A percentile compares a stretch with the other conserved stretches of the same genome.
phyloP scores from a whole-genome alignment of 2,797 vertebrate species.

The Cyprinodon diabolis region DNA sequence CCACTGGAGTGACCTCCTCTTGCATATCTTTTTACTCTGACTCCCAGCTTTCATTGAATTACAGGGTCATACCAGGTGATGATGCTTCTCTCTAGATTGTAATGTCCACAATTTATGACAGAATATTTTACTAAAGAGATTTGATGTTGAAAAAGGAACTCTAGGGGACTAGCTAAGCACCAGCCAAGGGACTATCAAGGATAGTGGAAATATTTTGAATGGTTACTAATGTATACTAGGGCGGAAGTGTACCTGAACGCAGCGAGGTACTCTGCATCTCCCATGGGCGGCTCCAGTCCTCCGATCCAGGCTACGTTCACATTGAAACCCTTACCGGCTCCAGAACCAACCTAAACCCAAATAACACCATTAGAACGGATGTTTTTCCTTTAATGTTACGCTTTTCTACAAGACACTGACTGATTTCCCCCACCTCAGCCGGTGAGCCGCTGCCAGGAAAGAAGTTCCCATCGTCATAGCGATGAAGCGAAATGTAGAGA shows the following conservation, averaged over 20 bases:
- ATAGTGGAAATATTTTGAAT: no score
- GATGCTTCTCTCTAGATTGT: no score
- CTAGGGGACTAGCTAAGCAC: no score
- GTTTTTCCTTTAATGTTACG: neutral
- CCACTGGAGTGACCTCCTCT: no score
- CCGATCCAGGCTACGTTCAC: slow-evolving; percentile 95
- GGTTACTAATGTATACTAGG: neutral
- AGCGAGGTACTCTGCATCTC: slow-evolving; percentile 93
- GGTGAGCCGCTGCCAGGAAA: slow-evolving; percentile 94
- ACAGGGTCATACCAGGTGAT: no score
- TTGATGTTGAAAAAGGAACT: no score
- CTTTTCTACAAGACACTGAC: neutral
- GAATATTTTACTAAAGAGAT: no score
- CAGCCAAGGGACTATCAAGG: no score
- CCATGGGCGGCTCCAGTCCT: slow-evolving; percentile 96
- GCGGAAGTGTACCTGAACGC: slow-evolving; percentile 88
- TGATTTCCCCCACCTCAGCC: slow-evolving; percentile 81
- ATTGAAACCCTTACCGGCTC: slow-evolving; percentile 90
- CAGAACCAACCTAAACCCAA: slow-evolving; percentile 87
- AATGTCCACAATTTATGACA: no score
- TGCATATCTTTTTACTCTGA: no score
- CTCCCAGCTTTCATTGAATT: no score
- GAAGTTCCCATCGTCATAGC: slow-evolving; percentile 94
- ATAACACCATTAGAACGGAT: neutral
- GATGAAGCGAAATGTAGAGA: slow-evolving; percentile 95